Evolutionary conservation across 1,140 invertebrate genomes (phyloP).

Genomic region (Medauroidea extradentata): DNA sequence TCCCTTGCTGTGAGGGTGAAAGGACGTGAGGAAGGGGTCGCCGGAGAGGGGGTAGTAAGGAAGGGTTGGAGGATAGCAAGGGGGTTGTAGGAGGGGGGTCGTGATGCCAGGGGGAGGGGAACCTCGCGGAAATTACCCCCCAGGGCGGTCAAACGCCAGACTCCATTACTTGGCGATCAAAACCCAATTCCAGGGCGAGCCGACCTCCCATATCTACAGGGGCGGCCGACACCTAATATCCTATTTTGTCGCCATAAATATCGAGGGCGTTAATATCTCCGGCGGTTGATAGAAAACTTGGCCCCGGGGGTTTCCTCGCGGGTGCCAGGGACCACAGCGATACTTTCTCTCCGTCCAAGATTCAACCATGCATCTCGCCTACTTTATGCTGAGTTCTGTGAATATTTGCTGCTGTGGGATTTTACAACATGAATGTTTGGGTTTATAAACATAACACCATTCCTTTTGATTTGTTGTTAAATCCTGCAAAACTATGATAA

Average conservation of each 20-base stretch:
- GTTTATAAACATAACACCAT: no score
- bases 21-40: background rate
- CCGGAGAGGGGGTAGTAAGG: background rate
- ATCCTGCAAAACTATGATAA: no score
- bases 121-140: background rate
- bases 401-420: no score
- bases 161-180: slow-evolving; percentile 12
- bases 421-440: no score
- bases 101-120: background rate
- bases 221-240: slow-evolving; percentile 7
- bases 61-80: background rate
- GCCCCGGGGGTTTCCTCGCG: no score
- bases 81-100: background rate
- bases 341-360: no score
- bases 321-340: no score
- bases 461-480: no score
- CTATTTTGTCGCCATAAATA: slow-evolving; percentile 15
- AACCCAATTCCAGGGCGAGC: slow-evolving; percentile 3
- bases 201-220: background rate
- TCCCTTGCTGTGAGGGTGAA: background rate
- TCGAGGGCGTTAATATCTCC: slow-evolving; percentile 7
- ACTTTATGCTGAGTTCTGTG: no score
- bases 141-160: slow-evolving; percentile 8
- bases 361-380: no score
- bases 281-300: no score